phyloP scores from a whole-genome alignment of 2,113 vertebrate species.

The Charina bottae region DNA sequence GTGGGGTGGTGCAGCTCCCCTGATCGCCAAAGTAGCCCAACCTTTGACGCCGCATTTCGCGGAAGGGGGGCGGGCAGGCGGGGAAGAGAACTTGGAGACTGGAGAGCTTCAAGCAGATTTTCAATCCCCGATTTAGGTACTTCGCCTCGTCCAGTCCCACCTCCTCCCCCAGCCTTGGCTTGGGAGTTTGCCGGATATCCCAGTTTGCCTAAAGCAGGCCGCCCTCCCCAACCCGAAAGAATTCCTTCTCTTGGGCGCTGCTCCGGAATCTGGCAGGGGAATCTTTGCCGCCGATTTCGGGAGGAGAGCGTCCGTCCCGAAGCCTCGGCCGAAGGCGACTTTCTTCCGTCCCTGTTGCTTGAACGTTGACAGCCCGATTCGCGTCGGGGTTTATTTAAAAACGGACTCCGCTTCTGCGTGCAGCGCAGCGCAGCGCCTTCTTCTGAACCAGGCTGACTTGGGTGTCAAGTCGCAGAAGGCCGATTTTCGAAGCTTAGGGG shows the following conservation, averaged over 20 bases:
- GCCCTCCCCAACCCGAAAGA: not conserved
- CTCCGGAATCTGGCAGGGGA: not conserved
- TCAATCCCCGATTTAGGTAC: constrained; percentile 29
- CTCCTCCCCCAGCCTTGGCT: not conserved
- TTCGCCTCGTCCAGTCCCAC: not conserved
- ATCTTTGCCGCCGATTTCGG: not conserved
- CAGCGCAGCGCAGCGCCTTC: not conserved
- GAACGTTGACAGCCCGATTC: not conserved
- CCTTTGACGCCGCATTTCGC: constrained; percentile 60
- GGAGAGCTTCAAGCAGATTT: constrained; percentile 25
- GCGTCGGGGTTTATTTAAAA: not conserved
- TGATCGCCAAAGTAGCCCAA: constrained; percentile 54
- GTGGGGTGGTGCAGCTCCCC: constrained; percentile 37
- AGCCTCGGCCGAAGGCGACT: not conserved
- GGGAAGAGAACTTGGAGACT: constrained; percentile 1
- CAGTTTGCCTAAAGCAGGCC: not conserved
- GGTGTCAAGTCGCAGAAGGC: not conserved
- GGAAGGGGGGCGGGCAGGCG: constrained; percentile 27
- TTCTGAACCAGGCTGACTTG: not conserved
- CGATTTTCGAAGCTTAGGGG: not conserved
- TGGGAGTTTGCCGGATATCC: not conserved
- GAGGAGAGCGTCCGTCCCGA: not conserved
- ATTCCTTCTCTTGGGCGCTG: not conserved
- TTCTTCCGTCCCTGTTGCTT: not conserved
- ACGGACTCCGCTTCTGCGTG: not conserved